Base-by-base conservation (phyloP, 2,888 invertebrate species). In the Hirtodrosophila confusa region DNA sequence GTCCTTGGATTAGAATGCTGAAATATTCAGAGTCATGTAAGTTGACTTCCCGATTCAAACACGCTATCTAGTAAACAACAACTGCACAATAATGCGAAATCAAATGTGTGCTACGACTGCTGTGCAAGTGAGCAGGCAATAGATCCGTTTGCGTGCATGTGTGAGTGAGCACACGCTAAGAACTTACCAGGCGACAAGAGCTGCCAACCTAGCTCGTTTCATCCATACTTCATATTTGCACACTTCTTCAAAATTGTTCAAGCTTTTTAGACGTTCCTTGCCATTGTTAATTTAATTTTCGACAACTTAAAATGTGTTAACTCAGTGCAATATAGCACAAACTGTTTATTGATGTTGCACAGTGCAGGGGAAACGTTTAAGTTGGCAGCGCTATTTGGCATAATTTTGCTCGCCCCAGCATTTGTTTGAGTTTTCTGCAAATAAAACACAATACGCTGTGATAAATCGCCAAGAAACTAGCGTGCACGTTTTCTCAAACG, bases 361-460 rank as follows among this genome's bases (percentile, higher is more conserved):
- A 17, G 10, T 37, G 23, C 12, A n/a, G 10, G 24, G 23, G 23
- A 51, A 63, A 58, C 36, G 29, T 43, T 45, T 45, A 57, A 63
- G 75, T 75, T 75, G 75, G 75, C 76, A 75, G 73, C 31, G 9
- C 69, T 39, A 43, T 40, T 69, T 63, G 64, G 57, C 67, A 73
- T 56, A 74, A 63, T 69, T 80, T 69, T 55, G 50, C 53, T 57
- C 54, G 51, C 53, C 3, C 43, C 39, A 63, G 27, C 56, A 63
- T 70, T 75, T 75, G 77, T 76, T 78, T 73, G 73, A 69, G 35
- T 67, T 31, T 17, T 54, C 41, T 56, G 41, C 54, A 29, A 49
- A 65, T 55, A 41, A 53, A 56, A 62, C 11, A 10, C 11, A 44
- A 33, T 65, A 53, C 35, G 31, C 35, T 48, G 33, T 60, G 49